phyloP scores from a whole-genome alignment of 2,113 vertebrate species.

The Eudorcas thomsonii region DNA sequence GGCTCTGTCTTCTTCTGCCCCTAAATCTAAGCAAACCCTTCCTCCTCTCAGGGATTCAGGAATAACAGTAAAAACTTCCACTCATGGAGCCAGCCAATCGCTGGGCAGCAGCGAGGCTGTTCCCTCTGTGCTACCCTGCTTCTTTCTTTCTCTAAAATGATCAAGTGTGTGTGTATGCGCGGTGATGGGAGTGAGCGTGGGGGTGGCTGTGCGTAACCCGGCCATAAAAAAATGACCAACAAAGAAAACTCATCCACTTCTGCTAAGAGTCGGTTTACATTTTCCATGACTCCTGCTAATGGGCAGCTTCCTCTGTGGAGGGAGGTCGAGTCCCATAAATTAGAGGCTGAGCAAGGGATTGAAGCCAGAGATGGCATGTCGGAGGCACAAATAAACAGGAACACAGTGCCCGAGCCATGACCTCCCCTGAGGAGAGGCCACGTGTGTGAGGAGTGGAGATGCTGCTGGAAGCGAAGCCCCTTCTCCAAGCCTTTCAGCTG shows the following conservation, averaged over 20 bases:
- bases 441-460: accelerated
- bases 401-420: accelerated
- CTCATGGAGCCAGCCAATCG: accelerated
- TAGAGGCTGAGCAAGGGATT: background rate
- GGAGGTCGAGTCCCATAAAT: background rate
- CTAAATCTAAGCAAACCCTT: background rate
- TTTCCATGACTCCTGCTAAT: background rate
- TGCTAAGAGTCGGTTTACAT: background rate
- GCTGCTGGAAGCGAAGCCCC: background rate
- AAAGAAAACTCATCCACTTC: background rate
- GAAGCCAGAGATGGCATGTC: background rate
- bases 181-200: background rate
- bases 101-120: accelerated
- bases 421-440: background rate
- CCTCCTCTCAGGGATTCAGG: background rate
- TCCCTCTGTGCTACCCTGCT: accelerated
- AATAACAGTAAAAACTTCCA: background rate
- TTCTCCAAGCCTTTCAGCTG: background rate
- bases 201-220: background rate
- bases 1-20: background rate
- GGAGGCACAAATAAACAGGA: background rate
- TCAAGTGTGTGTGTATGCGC: accelerated
- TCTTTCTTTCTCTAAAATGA: background rate
- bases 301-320: background rate
- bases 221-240: background rate